Base-by-base conservation (phyloP, 1,140 invertebrate species). In the Chlorops oryzae region DNA sequence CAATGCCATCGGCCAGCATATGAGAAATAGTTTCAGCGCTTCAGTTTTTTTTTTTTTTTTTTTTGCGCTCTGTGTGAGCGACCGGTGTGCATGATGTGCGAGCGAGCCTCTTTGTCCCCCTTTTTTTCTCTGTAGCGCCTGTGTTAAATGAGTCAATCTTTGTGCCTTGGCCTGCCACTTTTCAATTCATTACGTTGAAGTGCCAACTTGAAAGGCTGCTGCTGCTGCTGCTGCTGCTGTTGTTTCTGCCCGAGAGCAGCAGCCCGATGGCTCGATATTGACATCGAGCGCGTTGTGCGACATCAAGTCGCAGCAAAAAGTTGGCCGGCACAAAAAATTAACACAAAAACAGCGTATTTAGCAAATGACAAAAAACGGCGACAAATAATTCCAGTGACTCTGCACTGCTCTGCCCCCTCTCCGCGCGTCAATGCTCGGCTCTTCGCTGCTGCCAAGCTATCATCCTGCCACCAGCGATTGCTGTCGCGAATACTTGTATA, bases 341-440 rank as follows among this genome's bases (percentile, higher is more conserved):
- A 58, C 59, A 66, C 62, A 68, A 65, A 63, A 69, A 65, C 65
- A 68, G 58, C 65, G 63, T 68, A 68, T 68, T 68, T 68, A 67
- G 65, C 62, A 65, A 68, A 69, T 68, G 62, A 68, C 64, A 68
- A 68, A 52, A 65, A 53, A 60, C 61, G 46, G 22, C 47, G 55
- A 39, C 51, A n/a, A n/a, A n/a, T n/a, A n/a, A n/a, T n/a, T 20
- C 25, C 35, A 4, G 20, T 17, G 23, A 17, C 27, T 38, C n/a
- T 24, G 28, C 24, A n/a, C 23, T 46, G 44, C 18, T 24, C 10
- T 9, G n/a, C 47, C 50, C 41, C 45, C 23, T 39, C 22, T 35
- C 22, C 20, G 28, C 38, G 22, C 9, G 7, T 20, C 42, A 10
- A 5, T 35, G 3, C 5, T 17, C 18, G 18, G 39, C 13, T 41